Evolutionary conservation across 92 coral and sea anemone species (phyloP).

Genomic region (Epizoanthus stellaris): DNA sequence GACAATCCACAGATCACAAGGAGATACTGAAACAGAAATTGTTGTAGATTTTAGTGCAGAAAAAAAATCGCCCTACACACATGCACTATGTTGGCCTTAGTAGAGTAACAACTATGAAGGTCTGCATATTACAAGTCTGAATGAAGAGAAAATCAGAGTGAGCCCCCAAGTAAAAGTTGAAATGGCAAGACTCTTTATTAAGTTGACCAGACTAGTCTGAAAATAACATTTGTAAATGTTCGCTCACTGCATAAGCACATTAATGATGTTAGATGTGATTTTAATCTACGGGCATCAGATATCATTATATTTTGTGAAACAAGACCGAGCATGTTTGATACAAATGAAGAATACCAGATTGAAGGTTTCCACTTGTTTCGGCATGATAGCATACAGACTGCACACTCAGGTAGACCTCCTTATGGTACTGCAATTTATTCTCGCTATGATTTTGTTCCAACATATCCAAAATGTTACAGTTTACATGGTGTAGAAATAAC

Average conservation of each 20-base stretch:
- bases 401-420: not conserved
- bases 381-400: not conserved
- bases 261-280: not conserved
- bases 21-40: constrained; percentile 41
- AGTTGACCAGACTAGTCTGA: not conserved
- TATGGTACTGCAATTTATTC: not conserved
- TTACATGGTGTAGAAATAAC: not conserved
- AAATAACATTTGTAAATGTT: not conserved
- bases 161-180: not conserved
- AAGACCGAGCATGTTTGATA: not conserved
- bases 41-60: constrained; percentile 33
- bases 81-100: not conserved
- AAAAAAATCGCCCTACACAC: not conserved
- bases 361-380: not conserved
- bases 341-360: not conserved
- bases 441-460: not conserved
- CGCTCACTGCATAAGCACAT: not conserved
- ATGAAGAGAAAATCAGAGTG: not conserved
- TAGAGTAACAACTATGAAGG: not conserved
- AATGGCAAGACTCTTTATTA: not conserved
- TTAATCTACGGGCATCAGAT: not conserved
- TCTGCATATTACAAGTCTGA: not conserved
- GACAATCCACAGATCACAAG: constrained; percentile 56
- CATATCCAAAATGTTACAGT: not conserved
- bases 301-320: not conserved